These are phyloP conservation scores for Glyptemys insculpta DNA, from an alignment of 2,797 vertebrate species.

Conservation along the genomic window DNA sequence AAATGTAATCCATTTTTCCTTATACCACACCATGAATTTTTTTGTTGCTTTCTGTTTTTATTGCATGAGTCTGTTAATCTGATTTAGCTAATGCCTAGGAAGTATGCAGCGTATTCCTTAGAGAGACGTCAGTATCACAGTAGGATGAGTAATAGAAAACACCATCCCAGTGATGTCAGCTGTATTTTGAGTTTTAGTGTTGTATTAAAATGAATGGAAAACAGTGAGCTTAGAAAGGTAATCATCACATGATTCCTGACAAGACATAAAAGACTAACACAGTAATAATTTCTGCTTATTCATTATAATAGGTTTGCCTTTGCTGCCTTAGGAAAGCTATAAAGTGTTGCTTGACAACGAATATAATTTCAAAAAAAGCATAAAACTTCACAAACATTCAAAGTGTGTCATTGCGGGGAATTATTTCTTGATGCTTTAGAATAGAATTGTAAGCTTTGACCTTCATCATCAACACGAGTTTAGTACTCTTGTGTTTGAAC, in stretches of 20 bases:
- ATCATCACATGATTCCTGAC: conserved; percentile 34
- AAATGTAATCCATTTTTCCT: neutral
- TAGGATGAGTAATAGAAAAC: neutral
- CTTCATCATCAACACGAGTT: accelerated
- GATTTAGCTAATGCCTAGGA: neutral
- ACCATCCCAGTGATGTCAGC: neutral
- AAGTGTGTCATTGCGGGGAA: neutral
- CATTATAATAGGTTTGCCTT: neutral
- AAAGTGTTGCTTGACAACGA: conserved; percentile 71
- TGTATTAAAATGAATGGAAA: neutral
- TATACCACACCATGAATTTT: neutral
- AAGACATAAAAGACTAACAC: neutral
- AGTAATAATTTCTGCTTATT: neutral
- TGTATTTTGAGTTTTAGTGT: neutral
- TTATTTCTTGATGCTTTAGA: neutral
- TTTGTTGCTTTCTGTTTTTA: neutral
- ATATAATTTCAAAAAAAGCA: conserved; percentile 52
- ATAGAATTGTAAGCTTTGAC: neutral
- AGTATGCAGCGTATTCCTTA: neutral
- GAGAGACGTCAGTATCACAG: neutral
- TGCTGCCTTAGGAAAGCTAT: conserved; percentile 67
- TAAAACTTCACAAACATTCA: conserved; percentile 25
- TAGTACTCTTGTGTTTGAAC: neutral
- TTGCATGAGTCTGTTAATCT: neutral
- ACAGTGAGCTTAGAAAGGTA: conserved; percentile 44